Evolutionary conservation across 2,888 invertebrate genomes (phyloP).

Genomic region (Andrena bicolor): DNA sequence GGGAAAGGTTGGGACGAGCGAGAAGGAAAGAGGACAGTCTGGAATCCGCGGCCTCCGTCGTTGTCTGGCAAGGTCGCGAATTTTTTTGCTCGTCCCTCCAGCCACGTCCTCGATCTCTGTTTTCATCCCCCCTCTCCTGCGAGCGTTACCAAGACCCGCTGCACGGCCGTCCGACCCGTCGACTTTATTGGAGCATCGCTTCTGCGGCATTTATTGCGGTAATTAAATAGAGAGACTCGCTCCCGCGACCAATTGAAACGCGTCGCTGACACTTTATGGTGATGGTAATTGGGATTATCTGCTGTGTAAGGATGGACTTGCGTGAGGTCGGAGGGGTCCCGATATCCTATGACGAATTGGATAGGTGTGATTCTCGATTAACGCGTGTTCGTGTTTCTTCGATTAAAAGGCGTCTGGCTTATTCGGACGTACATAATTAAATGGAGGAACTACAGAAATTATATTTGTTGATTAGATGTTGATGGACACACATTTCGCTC

Average conservation of each 20-base stretch:
- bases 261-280: constrained; percentile 16
- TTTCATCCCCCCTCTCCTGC: constrained; percentile 20
- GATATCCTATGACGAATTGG: no score
- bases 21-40: constrained; percentile 28
- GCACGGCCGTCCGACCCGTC: not conserved
- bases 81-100: constrained; percentile 55
- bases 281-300: constrained; percentile 12
- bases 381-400: not conserved
- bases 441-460: no score
- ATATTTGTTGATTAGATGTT: no score
- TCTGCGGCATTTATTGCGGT: constrained; percentile 38
- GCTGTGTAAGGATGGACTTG: not conserved
- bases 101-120: constrained; percentile 24
- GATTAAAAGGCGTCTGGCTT: not conserved
- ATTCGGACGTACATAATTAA: not conserved
- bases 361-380: no score
- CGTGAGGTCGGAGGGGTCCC: not conserved
- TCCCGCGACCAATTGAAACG: not conserved
- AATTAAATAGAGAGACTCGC: constrained; percentile 24
- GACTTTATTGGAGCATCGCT: constrained; percentile 21
- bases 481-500: no score
- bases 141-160: not conserved
- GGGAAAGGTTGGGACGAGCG: constrained; percentile 18
- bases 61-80: constrained; percentile 74
- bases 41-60: constrained; percentile 73